These are phyloP conservation scores for Pseudorhiza aurosa DNA, from an alignment of 30 jellyfish, hydroid and myxozoan species.

Conservation along the genomic window DNA sequence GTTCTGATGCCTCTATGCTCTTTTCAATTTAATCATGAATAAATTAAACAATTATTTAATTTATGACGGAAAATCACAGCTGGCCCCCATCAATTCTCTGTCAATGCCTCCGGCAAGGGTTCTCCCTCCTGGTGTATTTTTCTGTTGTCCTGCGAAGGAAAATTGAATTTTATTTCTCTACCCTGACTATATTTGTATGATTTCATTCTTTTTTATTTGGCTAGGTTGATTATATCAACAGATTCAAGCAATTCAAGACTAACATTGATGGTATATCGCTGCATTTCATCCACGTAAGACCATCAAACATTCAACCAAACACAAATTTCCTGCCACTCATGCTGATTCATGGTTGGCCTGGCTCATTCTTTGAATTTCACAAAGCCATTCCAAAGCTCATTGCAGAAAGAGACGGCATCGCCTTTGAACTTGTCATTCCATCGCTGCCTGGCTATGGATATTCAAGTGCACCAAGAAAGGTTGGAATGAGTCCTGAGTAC, in stretches of 20 bases:
- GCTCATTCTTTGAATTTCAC: constrained; percentile 71
- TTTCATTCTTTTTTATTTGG: background rate
- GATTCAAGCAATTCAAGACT: constrained; percentile 57
- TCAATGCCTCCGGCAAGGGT: no score
- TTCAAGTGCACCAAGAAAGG: constrained; percentile 51
- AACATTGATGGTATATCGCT: constrained; percentile 60
- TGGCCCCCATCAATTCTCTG: no score
- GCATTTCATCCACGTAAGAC: constrained; percentile 63
- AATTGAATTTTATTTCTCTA: no score
- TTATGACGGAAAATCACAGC: no score
- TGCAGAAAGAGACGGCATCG: constrained; percentile 46
- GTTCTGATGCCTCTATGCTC: no score
- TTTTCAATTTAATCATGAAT: no score
- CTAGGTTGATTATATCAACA: constrained; percentile 40
- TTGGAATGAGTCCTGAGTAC: constrained; percentile 55
- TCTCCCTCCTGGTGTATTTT: no score
- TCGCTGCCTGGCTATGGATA: constrained; percentile 79
- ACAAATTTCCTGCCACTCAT: constrained; percentile 51
- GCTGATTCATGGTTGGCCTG: constrained; percentile 77
- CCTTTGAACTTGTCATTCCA: constrained; percentile 57
- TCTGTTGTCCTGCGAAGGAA: no score
- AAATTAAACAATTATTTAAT: no score
- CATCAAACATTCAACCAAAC: constrained; percentile 41
- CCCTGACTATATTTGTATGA: no score
- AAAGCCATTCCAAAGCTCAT: constrained; percentile 48